Evolutionary conservation across 2,797 vertebrate species (phyloP), one percentile per base, ranked within the genome.

Genomic region (Melanogrammus aeglefinus): DNA sequence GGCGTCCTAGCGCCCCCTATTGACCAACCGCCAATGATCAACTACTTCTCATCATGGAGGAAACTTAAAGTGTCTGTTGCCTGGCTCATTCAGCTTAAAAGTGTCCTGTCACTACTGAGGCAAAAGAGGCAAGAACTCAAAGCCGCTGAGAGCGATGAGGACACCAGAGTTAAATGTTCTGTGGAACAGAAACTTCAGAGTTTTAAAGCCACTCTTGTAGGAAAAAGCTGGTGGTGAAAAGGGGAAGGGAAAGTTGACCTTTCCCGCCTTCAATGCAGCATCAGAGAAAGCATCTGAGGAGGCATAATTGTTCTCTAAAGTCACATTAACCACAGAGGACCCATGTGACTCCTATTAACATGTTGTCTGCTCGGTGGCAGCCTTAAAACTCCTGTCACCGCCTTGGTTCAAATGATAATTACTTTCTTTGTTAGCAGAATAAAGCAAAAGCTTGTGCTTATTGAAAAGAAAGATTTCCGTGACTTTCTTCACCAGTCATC

Each of bases 331-430:
- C 85, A 89, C 87, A 91, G 90, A 88, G 88, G 86, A 87, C 84
- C 79, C 86, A 85, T 90, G 91, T 80, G 4, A 88, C 89, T 90
- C 77, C 89, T 87, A 91, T 92, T 93, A 93, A 93, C 89, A 90
- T 74, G 86, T 89, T 93, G 85, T 89, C 91, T 87, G 86, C 91
- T 88, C 87, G 86, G 88, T 87, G 92, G 90, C 92, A 90, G 89
- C 88, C 91, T 69, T 69, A 69, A 69, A 69, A 69, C 66, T n/a
- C 6, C 63, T 27, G 51, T 10, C 39, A 9, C n/a, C 38, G 33
- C 33, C 57, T 63, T 21, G n/a, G 75, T 66, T 69, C n/a, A 5
- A 76, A 33, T 36, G 33, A 69, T n/a, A 24, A 70, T 75, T 78
- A n/a, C 36, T 39, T 71, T 75, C 39, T 21, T 51, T 69, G 33